A percentile compares a stretch with the other conserved stretches of the same genome.
Conservation (phyloP, 2,888 invertebrate genomes). For the Polydesmus complanatus region DNA sequence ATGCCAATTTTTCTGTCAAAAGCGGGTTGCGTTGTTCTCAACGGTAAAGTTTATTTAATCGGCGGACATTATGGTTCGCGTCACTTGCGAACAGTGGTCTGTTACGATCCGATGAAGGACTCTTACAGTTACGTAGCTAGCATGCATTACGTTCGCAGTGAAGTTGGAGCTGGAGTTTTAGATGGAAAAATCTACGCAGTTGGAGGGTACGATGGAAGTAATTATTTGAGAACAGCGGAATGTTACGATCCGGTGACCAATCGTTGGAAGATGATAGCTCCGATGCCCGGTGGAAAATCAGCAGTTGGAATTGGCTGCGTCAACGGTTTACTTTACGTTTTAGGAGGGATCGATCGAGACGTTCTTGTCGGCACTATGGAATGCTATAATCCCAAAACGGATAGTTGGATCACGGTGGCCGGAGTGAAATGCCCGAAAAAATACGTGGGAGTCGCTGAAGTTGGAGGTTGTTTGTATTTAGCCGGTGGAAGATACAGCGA, state of each 20-base stretch:
- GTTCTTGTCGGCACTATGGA: conserved; percentile 17
- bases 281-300: conserved; percentile 17
- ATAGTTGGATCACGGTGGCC: conserved; percentile 16
- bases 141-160: conserved; percentile 26
- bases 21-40: conserved; percentile 15
- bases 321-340: conserved; percentile 15
- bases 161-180: conserved; percentile 23
- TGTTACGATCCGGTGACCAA: conserved; percentile 21
- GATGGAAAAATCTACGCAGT: conserved; percentile 24
- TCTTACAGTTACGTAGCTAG: conserved; percentile 16
- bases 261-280: conserved; percentile 21
- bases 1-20: conserved; percentile 19
- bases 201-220: conserved; percentile 25
- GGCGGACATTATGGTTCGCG: conserved; percentile 18
- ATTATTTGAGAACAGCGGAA: conserved; percentile 24
- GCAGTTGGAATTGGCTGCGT: conserved; percentile 16
- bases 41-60: conserved; percentile 13
- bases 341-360: conserved; percentile 17
- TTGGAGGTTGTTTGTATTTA: conserved; percentile 14
- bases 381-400: conserved; percentile 18
- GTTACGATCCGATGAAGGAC: conserved; percentile 22
- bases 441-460: conserved; percentile 17
- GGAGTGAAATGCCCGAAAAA: conserved; percentile 18
- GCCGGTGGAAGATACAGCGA: conserved; percentile 18
- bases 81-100: conserved; percentile 15